Conservation (phyloP, 2,797 vertebrate species). For the Dromococcyx pavoninus region DNA sequence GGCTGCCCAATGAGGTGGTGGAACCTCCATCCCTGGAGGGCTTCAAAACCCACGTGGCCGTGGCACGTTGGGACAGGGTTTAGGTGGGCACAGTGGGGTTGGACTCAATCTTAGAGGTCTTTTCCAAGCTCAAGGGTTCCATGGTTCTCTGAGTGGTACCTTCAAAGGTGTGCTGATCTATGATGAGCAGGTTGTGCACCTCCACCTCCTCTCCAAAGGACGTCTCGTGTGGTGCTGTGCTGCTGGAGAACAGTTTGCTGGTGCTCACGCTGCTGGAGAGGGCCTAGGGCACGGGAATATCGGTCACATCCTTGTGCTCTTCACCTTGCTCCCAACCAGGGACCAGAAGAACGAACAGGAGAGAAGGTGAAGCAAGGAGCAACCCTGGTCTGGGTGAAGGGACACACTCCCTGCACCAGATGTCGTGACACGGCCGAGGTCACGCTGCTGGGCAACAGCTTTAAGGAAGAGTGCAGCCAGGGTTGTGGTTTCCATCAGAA, state of each 20-base stretch:
- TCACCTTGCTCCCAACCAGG: not conserved
- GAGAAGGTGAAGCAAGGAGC: not conserved
- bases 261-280: constrained; percentile 97
- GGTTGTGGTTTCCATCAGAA: not conserved
- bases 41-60: too few species aligned
- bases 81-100: too few species aligned
- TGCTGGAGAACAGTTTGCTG: constrained; percentile 98
- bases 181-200: constrained; percentile 96
- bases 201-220: constrained; percentile 98
- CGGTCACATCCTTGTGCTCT: fast-evolving
- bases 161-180: constrained; percentile 99
- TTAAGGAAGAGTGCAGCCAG: not conserved
- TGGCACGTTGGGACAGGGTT: too few species aligned
- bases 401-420: not conserved
- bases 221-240: constrained; percentile 94
- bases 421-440: fast-evolving
- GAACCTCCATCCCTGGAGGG: too few species aligned
- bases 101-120: too few species aligned
- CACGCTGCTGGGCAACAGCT: not conserved
- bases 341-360: not conserved
- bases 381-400: not conserved
- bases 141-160: constrained; percentile 71
- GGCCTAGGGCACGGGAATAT: constrained; percentile 78
- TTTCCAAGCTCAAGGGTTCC: too few species aligned
- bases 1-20: too few species aligned